Percentiles rank a stretch among this genome's conserved stretches.
Evolutionary conservation across 2,113 vertebrate genomes (phyloP).

Genomic region (sheep (Ovis aries)): ARS-UI_Ramb_v3.0 NC_056066.1:41762501-41763000

Average conservation of each 20-base stretch:
- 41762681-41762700: background rate
- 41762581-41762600: background rate
- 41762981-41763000: background rate
- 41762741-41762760: background rate
- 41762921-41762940: fast-evolving
- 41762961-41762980: background rate
- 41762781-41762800: background rate
- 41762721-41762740: background rate
- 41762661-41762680: background rate
- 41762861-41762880: background rate
- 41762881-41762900: fast-evolving
- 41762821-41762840: background rate
- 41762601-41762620: background rate
- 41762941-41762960: background rate
- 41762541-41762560: background rate
- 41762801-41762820: background rate
- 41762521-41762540: background rate
- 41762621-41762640: background rate
- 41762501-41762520: background rate
- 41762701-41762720: background rate
- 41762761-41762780: background rate
- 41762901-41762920: background rate
- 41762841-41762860: background rate
- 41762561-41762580: background rate
- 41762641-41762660: background rate